phyloP scores from a whole-genome alignment of 1,140 invertebrate genomes.

The Monochamus saltuarius region DNA sequence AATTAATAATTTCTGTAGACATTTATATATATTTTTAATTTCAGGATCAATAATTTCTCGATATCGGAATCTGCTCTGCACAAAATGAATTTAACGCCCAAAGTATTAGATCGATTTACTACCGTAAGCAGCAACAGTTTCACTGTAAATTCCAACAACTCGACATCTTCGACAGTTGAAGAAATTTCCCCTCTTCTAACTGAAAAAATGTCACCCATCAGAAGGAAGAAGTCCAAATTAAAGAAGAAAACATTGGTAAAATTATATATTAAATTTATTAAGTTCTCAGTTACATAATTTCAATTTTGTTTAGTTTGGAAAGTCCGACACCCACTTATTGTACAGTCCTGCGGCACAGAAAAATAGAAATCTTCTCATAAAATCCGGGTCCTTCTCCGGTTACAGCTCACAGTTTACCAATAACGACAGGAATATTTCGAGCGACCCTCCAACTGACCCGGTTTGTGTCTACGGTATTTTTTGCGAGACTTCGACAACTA shows the following conservation, averaged over 20 bases:
- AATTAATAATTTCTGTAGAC: too few species aligned
- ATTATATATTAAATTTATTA: constrained; percentile 9
- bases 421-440: constrained; percentile 59
- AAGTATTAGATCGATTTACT: constrained; percentile 52
- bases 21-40: constrained; percentile 15
- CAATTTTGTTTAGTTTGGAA: constrained; percentile 34
- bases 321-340: constrained; percentile 34
- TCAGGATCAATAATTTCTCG: constrained; percentile 60
- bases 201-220: constrained; percentile 56
- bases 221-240: constrained; percentile 68
- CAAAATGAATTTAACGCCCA: constrained; percentile 58
- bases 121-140: constrained; percentile 54
- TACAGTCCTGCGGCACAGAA: constrained; percentile 20
- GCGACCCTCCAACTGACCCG: constrained; percentile 59
- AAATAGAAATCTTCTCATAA: constrained; percentile 54
- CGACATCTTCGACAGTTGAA: constrained; percentile 66
- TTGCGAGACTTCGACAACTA: constrained; percentile 52
- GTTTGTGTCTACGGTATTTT: constrained; percentile 23
- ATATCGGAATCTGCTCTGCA: constrained; percentile 86
- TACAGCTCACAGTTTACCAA: constrained; percentile 56
- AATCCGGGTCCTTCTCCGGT: constrained; percentile 68
- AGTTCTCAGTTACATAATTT: constrained; percentile 3
- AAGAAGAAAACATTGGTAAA: constrained; percentile 60
- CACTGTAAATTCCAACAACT: constrained; percentile 55
- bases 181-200: constrained; percentile 59